Evolutionary conservation across 2,888 invertebrate species (phyloP), one percentile per base, ranked within the genome.

Genomic region (Andrena camellia): DNA sequence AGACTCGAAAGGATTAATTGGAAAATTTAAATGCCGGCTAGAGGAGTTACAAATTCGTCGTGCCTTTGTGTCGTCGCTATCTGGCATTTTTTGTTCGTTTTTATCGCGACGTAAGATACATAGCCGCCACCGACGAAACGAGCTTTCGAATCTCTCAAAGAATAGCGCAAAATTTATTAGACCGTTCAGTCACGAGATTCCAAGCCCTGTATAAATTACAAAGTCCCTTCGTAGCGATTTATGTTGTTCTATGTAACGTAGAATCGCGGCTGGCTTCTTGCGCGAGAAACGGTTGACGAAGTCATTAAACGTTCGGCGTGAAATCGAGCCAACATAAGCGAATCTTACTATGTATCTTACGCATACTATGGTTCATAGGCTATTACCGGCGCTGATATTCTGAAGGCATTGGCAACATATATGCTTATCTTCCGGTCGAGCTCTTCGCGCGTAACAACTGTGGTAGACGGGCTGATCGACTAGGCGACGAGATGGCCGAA

Each of bases 321-420:
- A 67, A 67, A 62, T 13, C 29, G 26, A 71, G 17, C 50, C 2
- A 33, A 70, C 50, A 74, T 33, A 52, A 35, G 73, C 26, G 72
- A 76, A 81, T 80, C 81, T 85, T 79, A 70, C 78, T 79, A 79
- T 29, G 81, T 91, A 93, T 91, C 90, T 91, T 91, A 88, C 90
- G 86, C 83, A 84, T 77, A 82, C 72, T 71, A 78, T 69, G 50
- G 63, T 68, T 68, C 59, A 76, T 63, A 35, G 62, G 78, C 54
- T 72, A 63, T 81, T 79, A 77, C 79, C 69, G 64, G 82, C 82
- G 64, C 82, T 88, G 81, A 82, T 90, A 91, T 91, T 92, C 92
- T 92, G 87, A 93, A 92, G 92, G 91, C 92, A 93, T 92, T 90
- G 93, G 92, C 92, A 93, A 93, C 90, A 87, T 86, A 71, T 79